Conservation (phyloP, 2,888 invertebrate species). For the Tinea semifulvella region DNA sequence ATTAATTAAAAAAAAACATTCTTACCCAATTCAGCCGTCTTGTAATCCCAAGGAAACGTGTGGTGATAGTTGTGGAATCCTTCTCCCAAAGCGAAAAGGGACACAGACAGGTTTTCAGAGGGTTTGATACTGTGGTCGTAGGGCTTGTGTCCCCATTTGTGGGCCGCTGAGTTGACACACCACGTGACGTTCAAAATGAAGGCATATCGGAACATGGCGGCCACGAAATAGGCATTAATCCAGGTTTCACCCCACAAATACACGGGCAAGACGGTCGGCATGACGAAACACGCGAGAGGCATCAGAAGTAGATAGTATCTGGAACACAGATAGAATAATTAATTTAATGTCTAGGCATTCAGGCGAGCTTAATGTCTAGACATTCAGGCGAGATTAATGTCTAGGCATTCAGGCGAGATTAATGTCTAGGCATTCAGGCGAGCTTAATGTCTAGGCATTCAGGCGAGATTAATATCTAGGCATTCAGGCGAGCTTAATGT, state of each 20-base stretch:
- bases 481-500: no score
- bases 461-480: no score
- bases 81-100: conserved; percentile 74
- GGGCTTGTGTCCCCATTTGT: conserved; percentile 77
- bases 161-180: conserved; percentile 90
- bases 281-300: conserved; percentile 76
- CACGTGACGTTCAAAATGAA: conserved; percentile 85
- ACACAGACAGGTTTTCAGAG: conserved; percentile 72
- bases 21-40: conserved; percentile 81
- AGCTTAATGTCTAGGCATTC: no score
- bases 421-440: no score
- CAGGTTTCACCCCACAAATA: conserved; percentile 79
- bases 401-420: no score
- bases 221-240: conserved; percentile 72
- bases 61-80: conserved; percentile 92
- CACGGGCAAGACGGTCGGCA: conserved; percentile 79
- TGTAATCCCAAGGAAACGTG: conserved; percentile 86
- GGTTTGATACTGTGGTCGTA: conserved; percentile 81
- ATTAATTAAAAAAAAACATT: conserved; percentile 74
- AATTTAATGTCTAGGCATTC: no score
- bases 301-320: conserved; percentile 79
- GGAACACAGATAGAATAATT: conserved; percentile 28
- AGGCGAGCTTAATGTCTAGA: no score
- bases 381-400: no score
- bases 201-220: conserved; percentile 78